Conservation (phyloP, 2,797 vertebrate genomes). For the Gila robusta region DNA sequence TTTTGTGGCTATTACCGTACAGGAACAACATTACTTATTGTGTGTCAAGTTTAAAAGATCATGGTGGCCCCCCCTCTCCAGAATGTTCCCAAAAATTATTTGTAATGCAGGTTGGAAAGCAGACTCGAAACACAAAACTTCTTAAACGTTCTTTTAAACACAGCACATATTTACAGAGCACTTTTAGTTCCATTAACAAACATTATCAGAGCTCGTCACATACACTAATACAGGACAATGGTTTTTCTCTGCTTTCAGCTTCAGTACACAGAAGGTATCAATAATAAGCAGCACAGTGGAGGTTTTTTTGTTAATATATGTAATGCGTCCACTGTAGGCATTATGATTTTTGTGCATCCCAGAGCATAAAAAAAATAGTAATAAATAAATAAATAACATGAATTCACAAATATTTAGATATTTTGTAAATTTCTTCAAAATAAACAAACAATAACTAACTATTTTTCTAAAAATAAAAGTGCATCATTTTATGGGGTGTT, state of each 20-base stretch:
- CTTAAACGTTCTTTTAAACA: slow-evolving; percentile 44
- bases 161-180: slow-evolving; percentile 59
- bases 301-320: not conserved
- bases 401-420: slow-evolving; percentile 26
- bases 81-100: slow-evolving; percentile 32
- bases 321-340: slow-evolving; percentile 11
- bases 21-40: not conserved
- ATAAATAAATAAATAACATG: slow-evolving; percentile 32
- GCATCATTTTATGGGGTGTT: slow-evolving; percentile 80
- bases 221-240: slow-evolving; percentile 37
- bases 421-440: slow-evolving; percentile 2
- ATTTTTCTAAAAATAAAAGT: slow-evolving; percentile 50
- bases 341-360: slow-evolving; percentile 32
- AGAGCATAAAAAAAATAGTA: slow-evolving; percentile 25
- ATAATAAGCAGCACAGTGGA: slow-evolving; percentile 31
- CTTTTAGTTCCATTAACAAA: slow-evolving; percentile 67
- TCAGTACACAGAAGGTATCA: slow-evolving; percentile 35
- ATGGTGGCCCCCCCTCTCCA: not conserved
- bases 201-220: slow-evolving; percentile 48
- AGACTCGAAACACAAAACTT: slow-evolving; percentile 56
- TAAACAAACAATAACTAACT: slow-evolving; percentile 64
- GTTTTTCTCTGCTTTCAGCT: slow-evolving; percentile 1
- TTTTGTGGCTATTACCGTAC: not conserved
- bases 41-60: not conserved
- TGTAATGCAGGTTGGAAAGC: slow-evolving; percentile 49